Base-by-base conservation (phyloP, 2,113 vertebrate genomes). In the Epinephelus fuscoguttatus region DNA sequence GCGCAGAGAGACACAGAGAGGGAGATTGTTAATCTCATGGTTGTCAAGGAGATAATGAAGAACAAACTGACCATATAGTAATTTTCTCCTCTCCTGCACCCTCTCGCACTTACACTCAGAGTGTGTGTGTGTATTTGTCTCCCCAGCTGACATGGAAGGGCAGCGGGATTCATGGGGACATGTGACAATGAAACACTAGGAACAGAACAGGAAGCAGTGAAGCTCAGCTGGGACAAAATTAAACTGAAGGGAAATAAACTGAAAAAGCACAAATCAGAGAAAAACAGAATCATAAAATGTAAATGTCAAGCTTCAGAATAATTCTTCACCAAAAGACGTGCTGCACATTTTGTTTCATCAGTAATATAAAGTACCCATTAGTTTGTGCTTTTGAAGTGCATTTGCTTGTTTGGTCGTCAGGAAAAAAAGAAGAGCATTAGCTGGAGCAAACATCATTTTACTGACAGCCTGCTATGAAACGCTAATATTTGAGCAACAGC, bases 81-180 rank as follows among this genome's bases (percentile, higher is more conserved):
- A 83, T 85, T 75, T 82, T 77, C 70, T 77, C 72, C 59, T 85
- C 66, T 70, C 49, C 6, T 11, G 70, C 30, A 45, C 55, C n/a
- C 27, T 82, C 47, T 56, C 6, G 17, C 66, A 25, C 37, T 9
- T 13, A 40, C 19, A 1, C 75, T 60, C 19, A 0, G n/a, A 33
- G 42, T n/a, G 64, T 17, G 64, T 53, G 45, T 19, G 33, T 67
- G 47, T 52, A 6, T 84, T 56, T 52, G 70, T 63, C 52, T 77
- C 72, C 27, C 42, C 13, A 19, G 18, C 21, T 50, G 73, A 73
- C 79, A 25, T 33, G 7, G 25, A 90, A 92, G 86, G 83, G 77
- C 89, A 80, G 62, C 74, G 59, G 78, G 87, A 91, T 88, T 92
- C 85, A 84, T 76, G 84, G 68, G 81, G 77, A 18, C 67, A 19